Conservation (phyloP, 2,888 invertebrate genomes). For the Epicampocera succincta region DNA sequence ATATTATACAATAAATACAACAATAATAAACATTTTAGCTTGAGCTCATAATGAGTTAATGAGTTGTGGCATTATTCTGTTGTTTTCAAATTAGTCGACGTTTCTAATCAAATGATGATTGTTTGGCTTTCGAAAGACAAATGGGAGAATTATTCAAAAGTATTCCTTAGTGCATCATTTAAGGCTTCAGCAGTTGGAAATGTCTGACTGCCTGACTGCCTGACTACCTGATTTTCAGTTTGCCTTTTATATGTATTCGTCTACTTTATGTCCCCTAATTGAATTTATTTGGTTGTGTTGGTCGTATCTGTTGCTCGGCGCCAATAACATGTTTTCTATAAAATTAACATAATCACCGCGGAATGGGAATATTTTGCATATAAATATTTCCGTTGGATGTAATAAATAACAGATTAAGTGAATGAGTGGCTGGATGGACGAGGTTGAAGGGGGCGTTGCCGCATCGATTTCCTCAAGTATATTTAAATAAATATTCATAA, state of each 20-base stretch:
- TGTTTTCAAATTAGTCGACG: constrained; percentile 27
- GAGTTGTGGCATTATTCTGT: constrained; percentile 8
- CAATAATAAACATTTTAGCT: too few species aligned
- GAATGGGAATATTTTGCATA: constrained; percentile 8
- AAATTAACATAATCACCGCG: constrained; percentile 31
- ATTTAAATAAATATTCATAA: background rate
- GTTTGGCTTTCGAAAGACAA: constrained; percentile 1
- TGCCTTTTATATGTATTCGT: background rate
- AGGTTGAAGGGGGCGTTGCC: background rate
- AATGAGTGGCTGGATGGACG: background rate
- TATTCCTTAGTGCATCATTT: background rate
- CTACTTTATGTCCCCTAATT: background rate
- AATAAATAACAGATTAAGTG: background rate
- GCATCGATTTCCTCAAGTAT: background rate
- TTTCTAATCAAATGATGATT: constrained; percentile 14
- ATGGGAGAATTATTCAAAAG: background rate
- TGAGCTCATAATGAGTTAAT: background rate
- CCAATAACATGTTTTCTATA: constrained; percentile 1
- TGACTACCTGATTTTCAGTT: background rate
- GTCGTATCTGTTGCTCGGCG: constrained; percentile 4
- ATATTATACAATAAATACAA: too few species aligned
- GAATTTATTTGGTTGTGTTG: constrained; percentile 1
- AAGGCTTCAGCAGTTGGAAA: too few species aligned
- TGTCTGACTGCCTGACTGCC: too few species aligned
- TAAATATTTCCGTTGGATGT: background rate